These are phyloP conservation scores for Slavum lentiscoides DNA, from an alignment of 2,888 invertebrate genomes.

Conservation along the genomic window DNA sequence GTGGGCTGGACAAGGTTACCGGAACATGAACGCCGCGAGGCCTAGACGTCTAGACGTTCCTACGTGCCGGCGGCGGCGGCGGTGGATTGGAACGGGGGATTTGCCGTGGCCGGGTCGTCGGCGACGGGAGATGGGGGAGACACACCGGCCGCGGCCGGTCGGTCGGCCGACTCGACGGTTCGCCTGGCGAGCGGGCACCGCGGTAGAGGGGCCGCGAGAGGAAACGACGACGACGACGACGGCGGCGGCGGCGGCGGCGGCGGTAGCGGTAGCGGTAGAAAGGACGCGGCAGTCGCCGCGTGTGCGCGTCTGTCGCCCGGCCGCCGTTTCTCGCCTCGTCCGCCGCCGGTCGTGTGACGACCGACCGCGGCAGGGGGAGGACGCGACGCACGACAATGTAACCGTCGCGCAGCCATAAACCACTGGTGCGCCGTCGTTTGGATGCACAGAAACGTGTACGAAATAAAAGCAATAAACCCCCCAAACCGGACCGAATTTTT, in stretches of 20 bases:
- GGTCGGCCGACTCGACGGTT: constrained; percentile 11
- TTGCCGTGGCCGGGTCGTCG: constrained; percentile 8
- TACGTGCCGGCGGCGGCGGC: constrained; percentile 41
- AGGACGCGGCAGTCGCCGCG: constrained; percentile 32
- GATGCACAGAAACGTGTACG: no score
- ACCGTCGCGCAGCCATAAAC: no score
- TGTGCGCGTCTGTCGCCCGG: constrained; percentile 14
- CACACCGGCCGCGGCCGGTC: neutral
- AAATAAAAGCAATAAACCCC: no score
- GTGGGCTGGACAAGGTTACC: constrained; percentile 54
- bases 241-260: neutral
- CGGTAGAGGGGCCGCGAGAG: neutral
- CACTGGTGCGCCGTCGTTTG: neutral
- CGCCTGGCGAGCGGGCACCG: neutral
- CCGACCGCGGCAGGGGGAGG: neutral
- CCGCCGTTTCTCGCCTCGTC: neutral
- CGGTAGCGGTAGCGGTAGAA: constrained; percentile 14
- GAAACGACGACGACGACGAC: neutral
- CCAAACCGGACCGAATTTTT: no score
- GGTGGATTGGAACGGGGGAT: constrained; percentile 30
- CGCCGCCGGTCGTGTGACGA: neutral
- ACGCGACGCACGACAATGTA: no score
- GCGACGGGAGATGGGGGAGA: neutral
- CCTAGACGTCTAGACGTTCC: constrained; percentile 53
- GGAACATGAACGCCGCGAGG: constrained; percentile 54